Evolutionary conservation across 2,113 vertebrate genomes (phyloP).

Genomic region (Corydoras sp.): DNA sequence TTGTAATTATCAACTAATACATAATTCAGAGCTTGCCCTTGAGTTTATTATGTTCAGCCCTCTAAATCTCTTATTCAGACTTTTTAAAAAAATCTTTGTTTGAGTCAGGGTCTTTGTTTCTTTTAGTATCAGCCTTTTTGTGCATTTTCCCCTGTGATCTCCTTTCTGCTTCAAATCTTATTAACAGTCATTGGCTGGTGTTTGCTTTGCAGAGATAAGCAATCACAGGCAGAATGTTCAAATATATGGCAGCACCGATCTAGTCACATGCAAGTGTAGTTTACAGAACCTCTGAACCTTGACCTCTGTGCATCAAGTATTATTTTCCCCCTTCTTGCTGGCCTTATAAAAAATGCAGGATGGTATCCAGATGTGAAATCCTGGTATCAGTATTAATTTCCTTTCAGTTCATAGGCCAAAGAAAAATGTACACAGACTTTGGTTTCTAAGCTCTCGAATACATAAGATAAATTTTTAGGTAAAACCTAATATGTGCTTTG

Average conservation of each 20-base stretch:
- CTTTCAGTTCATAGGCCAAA: too few species aligned
- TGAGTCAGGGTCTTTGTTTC: background rate
- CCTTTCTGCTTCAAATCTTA: background rate
- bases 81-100: background rate
- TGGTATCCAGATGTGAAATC: too few species aligned
- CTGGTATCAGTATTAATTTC: too few species aligned
- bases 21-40: conserved; percentile 6
- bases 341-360: too few species aligned
- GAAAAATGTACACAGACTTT: too few species aligned
- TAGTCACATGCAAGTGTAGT: conserved; percentile 16
- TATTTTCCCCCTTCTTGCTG: too few species aligned
- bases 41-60: conserved; percentile 5
- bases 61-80: background rate
- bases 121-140: background rate
- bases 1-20: conserved; percentile 22
- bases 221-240: conserved; percentile 27
- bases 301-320: too few species aligned
- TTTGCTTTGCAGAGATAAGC: conserved; percentile 33
- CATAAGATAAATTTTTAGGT: too few species aligned
- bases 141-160: background rate
- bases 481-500: too few species aligned
- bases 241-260: conserved; percentile 10
- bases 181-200: conserved; percentile 20
- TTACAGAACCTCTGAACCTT: conserved; percentile 26
- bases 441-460: too few species aligned